Percentiles rank a stretch among this genome's conserved stretches.
Conservation (phyloP, 2,888 invertebrate species). For the Dynastes hyllus region DNA sequence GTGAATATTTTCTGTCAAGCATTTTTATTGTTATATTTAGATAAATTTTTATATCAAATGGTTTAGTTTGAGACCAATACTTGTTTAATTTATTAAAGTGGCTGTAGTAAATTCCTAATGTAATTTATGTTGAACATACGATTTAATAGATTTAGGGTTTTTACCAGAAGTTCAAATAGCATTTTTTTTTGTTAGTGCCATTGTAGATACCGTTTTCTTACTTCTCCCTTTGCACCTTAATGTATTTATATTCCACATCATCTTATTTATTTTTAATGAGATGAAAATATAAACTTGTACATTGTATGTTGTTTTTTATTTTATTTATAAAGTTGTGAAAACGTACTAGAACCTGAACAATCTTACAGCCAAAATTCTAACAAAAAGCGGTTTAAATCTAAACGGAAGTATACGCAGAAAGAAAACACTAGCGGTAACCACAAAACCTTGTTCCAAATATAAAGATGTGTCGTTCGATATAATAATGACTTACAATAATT, state of each 20-base stretch:
- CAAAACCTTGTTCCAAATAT: too few relatives aligned
- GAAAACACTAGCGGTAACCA: too few relatives aligned
- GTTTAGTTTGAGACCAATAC: conserved; percentile 53
- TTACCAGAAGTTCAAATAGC: conserved; percentile 57
- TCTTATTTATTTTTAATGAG: conserved; percentile 49
- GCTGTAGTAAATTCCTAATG: conserved; percentile 53
- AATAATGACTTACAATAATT: too few relatives aligned
- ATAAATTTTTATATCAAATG: conserved; percentile 56
- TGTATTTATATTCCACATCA: conserved; percentile 47
- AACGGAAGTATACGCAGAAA: too few relatives aligned
- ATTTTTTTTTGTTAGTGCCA: conserved; percentile 54
- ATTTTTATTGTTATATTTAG: conserved; percentile 54
- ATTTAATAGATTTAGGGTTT: conserved; percentile 55
- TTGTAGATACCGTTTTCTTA: conserved; percentile 52
- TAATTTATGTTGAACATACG: conserved; percentile 55
- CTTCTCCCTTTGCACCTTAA: conserved; percentile 37
- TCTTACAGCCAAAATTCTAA: too few relatives aligned
- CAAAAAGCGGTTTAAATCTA: too few relatives aligned
- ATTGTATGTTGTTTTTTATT: conserved; percentile 43
- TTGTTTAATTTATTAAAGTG: conserved; percentile 55
- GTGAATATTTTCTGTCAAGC: conserved; percentile 55
- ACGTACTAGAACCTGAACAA: too few relatives aligned
- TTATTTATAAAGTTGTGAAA: background rate
- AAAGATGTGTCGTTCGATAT: too few relatives aligned
- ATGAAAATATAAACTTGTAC: conserved; percentile 52